phyloP scores from a whole-genome alignment of 2,113 vertebrate genomes.

The Tragelaphus scriptus region DNA sequence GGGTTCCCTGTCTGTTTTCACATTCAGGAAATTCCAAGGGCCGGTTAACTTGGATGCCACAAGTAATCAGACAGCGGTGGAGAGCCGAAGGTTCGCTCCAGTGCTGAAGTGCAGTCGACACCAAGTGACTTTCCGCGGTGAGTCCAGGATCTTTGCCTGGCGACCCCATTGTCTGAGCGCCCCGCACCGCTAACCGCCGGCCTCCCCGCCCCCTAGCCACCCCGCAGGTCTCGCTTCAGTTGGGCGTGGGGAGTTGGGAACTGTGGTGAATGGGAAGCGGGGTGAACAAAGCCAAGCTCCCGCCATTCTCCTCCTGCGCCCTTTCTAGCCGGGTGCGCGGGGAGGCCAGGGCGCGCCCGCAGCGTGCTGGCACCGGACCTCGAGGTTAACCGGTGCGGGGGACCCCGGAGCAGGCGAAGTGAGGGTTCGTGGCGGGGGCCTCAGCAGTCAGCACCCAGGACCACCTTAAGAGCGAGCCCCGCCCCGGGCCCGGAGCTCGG shows the following conservation, averaged over 20 bases:
- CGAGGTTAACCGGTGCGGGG: background rate
- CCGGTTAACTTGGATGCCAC: background rate
- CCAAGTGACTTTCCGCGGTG: slow-evolving; percentile 22
- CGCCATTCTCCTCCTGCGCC: slow-evolving; percentile 30
- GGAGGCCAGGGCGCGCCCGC: slow-evolving; percentile 17
- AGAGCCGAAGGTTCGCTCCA: background rate
- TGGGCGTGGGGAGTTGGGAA: slow-evolving; percentile 61
- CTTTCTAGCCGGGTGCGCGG: background rate
- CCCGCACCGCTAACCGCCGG: slow-evolving; percentile 59
- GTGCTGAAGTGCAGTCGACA: background rate
- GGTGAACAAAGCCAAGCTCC: slow-evolving; percentile 66
- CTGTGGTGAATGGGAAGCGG: slow-evolving; percentile 24
- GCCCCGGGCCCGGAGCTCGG: slow-evolving; percentile 76
- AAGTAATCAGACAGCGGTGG: background rate
- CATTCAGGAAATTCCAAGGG: background rate
- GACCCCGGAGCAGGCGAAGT: background rate
- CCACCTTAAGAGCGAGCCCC: slow-evolving; percentile 91
- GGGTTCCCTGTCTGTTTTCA: background rate
- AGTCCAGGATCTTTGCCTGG: slow-evolving; percentile 38
- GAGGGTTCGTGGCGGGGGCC: slow-evolving; percentile 13
- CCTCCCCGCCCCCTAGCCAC: slow-evolving; percentile 65
- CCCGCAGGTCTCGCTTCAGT: slow-evolving; percentile 54
- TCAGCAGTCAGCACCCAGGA: slow-evolving; percentile 60
- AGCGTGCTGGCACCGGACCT: background rate
- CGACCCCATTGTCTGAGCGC: slow-evolving; percentile 72